Conservation (phyloP, 2,113 vertebrate species). For the Shinisaurus crocodilurus region DNA sequence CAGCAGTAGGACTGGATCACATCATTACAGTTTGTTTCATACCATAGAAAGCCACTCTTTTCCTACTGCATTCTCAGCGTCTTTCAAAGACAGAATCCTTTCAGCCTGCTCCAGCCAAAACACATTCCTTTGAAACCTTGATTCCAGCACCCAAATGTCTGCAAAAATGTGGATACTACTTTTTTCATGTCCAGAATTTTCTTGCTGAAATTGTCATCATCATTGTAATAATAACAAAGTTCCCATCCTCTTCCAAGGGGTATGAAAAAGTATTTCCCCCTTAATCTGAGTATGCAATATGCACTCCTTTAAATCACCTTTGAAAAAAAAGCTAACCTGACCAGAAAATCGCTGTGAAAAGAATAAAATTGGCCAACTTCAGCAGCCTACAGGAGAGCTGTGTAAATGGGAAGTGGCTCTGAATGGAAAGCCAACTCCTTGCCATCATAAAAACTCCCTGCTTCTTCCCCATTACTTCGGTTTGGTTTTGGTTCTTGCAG, state of each 20-base stretch:
- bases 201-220: neutral
- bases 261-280: neutral
- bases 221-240: neutral
- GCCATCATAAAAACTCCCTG: neutral
- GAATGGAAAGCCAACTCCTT: neutral
- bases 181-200: neutral
- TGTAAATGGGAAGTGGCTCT: neutral
- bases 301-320: neutral
- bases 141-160: neutral
- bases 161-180: neutral
- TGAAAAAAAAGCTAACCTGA: neutral
- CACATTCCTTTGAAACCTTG: neutral
- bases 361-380: neutral
- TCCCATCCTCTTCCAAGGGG: neutral
- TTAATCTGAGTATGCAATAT: neutral
- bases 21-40: neutral
- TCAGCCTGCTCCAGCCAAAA: constrained; percentile 5
- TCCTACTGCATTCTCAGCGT: neutral
- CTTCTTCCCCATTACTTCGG: neutral
- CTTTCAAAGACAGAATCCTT: constrained; percentile 5
- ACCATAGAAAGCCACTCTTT: neutral
- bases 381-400: neutral
- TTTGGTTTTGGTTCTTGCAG: neutral
- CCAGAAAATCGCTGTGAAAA: neutral
- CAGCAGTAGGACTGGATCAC: neutral